Evolutionary conservation across 1,140 invertebrate species (phyloP).

Genomic region (Diplogasteroides magnus): DNA sequence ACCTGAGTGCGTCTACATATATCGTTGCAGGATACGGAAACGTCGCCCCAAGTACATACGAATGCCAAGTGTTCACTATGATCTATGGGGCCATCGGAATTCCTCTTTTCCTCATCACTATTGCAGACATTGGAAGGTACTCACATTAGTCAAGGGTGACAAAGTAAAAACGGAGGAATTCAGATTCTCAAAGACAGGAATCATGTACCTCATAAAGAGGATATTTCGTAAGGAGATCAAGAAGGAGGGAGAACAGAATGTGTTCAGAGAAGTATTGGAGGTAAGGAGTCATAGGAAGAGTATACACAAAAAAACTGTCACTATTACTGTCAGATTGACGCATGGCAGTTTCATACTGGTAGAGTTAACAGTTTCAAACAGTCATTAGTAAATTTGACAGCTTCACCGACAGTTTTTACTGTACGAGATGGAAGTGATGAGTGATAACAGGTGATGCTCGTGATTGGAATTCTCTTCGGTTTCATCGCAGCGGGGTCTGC

Average conservation of each 20-base stretch:
- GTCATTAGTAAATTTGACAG: neutral
- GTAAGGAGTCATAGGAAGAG: slow-evolving; percentile 20
- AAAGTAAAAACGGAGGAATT: too few relatives aligned
- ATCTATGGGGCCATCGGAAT: slow-evolving; percentile 49
- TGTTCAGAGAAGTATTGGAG: slow-evolving; percentile 47
- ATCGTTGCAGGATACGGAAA: slow-evolving; percentile 44
- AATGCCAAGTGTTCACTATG: slow-evolving; percentile 49
- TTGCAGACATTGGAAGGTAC: slow-evolving; percentile 49
- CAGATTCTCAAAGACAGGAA: slow-evolving; percentile 45
- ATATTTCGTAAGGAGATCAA: slow-evolving; percentile 45
- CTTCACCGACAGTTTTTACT: neutral
- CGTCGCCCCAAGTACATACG: slow-evolving; percentile 40
- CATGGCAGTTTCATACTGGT: neutral
- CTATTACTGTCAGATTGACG: slow-evolving; percentile 9
- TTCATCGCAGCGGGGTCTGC: slow-evolving; percentile 50
- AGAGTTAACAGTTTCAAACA: neutral
- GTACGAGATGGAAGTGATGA: neutral
- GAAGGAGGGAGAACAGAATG: slow-evolving; percentile 44
- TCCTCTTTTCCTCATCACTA: slow-evolving; percentile 49
- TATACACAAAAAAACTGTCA: neutral
- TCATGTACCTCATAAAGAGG: slow-evolving; percentile 43
- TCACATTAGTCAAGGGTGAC: too few relatives aligned
- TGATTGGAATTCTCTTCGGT: slow-evolving; percentile 39
- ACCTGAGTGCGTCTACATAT: neutral
- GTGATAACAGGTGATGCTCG: slow-evolving; percentile 44